A percentile compares a stretch with the other conserved stretches of the same genome.
phyloP scores from a whole-genome alignment of 2,797 vertebrate genomes.

The Lithobates pipiens region DNA sequence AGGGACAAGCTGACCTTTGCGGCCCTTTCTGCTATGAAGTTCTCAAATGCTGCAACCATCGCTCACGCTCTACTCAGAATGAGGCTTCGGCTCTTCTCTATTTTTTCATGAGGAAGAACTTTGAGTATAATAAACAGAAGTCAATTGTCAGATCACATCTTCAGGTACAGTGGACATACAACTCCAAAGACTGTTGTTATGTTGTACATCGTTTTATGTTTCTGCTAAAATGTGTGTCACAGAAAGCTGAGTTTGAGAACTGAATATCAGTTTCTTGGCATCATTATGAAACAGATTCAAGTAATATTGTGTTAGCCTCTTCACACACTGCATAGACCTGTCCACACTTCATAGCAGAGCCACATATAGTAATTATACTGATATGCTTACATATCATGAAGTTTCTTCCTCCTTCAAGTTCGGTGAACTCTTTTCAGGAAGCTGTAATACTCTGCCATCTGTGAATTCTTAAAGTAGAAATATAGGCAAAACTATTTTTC shows the following conservation, averaged over 20 bases:
- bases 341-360: too few species aligned
- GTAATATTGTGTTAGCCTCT: too few species aligned
- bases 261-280: too few species aligned
- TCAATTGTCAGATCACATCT: constrained; percentile 97
- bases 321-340: too few species aligned
- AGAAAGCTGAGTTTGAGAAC: background rate
- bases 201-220: background rate
- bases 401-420: too few species aligned
- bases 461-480: too few species aligned
- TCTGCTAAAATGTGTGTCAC: background rate
- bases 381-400: too few species aligned
- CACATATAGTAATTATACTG: too few species aligned
- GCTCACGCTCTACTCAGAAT: constrained; percentile 92
- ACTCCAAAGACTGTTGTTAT: background rate
- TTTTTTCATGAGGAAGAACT: constrained; percentile 98
- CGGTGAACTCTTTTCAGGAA: too few species aligned
- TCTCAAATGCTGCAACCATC: constrained; percentile 97
- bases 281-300: too few species aligned
- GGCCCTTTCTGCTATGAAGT: constrained; percentile 96
- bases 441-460: too few species aligned
- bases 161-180: constrained; percentile 80
- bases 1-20: constrained; percentile 95
- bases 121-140: constrained; percentile 96
- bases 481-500: too few species aligned
- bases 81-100: constrained; percentile 95